Evolutionary conservation across 37 sponge, comb jelly and placozoan genomes (phyloP).

Genomic region (Beroe ovata): DNA sequence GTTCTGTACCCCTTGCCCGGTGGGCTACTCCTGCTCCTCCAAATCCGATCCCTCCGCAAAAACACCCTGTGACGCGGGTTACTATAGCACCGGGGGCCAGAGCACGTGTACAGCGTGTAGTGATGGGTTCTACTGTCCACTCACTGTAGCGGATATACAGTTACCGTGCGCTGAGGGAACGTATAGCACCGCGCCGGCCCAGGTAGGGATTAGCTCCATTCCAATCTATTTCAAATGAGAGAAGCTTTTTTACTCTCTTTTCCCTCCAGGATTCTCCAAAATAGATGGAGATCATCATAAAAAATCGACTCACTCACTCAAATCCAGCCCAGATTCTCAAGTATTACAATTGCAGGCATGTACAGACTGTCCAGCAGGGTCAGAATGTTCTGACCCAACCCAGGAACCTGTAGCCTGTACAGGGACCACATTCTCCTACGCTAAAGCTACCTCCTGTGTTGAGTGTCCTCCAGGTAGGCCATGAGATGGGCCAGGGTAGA

Average conservation of each 20-base stretch:
- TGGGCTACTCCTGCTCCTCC: slow-evolving; percentile 33
- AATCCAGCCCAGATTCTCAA: no score
- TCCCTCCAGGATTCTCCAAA: no score
- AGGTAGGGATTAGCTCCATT: no score
- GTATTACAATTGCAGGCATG: no score
- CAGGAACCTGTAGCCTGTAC: slow-evolving; percentile 12
- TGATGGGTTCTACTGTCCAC: slow-evolving; percentile 31
- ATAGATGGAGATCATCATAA: no score
- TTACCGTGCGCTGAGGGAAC: slow-evolving; percentile 69
- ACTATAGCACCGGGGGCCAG: slow-evolving; percentile 36
- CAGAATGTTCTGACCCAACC: slow-evolving; percentile 50
- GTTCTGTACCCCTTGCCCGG: slow-evolving; percentile 41
- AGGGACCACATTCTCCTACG: slow-evolving; percentile 18
- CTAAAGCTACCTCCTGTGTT: slow-evolving; percentile 22
- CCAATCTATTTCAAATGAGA: no score
- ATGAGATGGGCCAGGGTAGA: no score
- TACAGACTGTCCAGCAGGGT: slow-evolving; percentile 64
- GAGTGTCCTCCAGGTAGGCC: slow-evolving; percentile 35
- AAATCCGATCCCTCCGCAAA: not conserved
- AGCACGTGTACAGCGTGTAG: slow-evolving; percentile 22
- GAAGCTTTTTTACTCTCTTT: no score
- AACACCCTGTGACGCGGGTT: slow-evolving; percentile 34
- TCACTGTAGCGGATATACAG: slow-evolving; percentile 47
- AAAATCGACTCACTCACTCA: no score
- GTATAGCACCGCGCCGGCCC: slow-evolving; percentile 6